Evolutionary conservation across 2,113 vertebrate genomes (phyloP).

Genomic region (Nibea albiflora): DNA sequence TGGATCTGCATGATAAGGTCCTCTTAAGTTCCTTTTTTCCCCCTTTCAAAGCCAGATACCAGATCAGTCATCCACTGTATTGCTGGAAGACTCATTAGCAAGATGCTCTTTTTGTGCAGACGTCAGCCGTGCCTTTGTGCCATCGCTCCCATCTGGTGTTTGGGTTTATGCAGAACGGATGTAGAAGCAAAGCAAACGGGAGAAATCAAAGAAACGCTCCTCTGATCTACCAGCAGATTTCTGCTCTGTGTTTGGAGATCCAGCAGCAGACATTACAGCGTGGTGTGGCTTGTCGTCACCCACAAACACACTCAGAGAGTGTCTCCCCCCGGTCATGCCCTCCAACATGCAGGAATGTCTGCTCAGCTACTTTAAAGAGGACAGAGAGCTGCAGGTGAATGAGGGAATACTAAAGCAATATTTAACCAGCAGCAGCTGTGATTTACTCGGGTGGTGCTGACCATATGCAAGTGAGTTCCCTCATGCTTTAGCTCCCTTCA

Average conservation of each 20-base stretch:
- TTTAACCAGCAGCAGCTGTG: conserved; percentile 16
- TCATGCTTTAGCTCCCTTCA: conserved; percentile 19
- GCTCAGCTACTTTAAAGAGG: conserved; percentile 9
- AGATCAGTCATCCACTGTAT: conserved; percentile 9
- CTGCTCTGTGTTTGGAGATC: conserved; percentile 48
- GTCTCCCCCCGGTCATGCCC: conserved; percentile 14
- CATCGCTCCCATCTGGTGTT: conserved; percentile 72
- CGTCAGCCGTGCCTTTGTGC: conserved; percentile 54
- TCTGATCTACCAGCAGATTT: conserved; percentile 72
- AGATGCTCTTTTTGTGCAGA: conserved; percentile 52
- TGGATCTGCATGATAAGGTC: conserved; percentile 48
- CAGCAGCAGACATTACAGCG: conserved; percentile 40
- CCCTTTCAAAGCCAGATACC: not conserved
- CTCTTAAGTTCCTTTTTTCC: conserved; percentile 28
- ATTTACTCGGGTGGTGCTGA: conserved; percentile 25
- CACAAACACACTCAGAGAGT: not conserved
- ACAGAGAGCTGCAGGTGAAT: conserved; percentile 43
- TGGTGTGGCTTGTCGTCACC: conserved; percentile 18
- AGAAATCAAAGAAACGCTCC: conserved; percentile 54
- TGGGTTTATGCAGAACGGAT: conserved; percentile 70
- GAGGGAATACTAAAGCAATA: not conserved
- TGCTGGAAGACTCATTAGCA: conserved; percentile 45
- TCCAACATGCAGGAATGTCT: conserved; percentile 55
- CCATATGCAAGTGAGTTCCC: conserved; percentile 12
- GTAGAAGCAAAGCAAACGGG: conserved; percentile 35